Evolutionary conservation across 1,140 invertebrate species (phyloP).

Genomic region (Microplitis demolitor): DNA sequence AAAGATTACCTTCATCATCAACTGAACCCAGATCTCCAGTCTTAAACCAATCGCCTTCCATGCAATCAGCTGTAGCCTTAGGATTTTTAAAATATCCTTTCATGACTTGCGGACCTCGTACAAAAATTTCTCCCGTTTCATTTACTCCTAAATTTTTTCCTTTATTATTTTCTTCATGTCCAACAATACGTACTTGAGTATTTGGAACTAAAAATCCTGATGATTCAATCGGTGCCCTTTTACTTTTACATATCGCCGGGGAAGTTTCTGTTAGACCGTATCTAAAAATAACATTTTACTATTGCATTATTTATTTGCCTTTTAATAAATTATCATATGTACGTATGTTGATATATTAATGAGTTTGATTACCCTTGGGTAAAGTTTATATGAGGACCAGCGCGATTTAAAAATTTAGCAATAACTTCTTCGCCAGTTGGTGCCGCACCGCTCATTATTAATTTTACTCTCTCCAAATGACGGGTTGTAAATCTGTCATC

Average conservation of each 20-base stretch:
- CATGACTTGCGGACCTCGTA: slow-evolving; percentile 48
- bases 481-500: slow-evolving; percentile 66
- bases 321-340: slow-evolving; percentile 26
- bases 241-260: slow-evolving; percentile 52
- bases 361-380: slow-evolving; percentile 53
- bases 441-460: slow-evolving; percentile 73
- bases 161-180: not conserved
- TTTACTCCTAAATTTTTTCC: slow-evolving; percentile 34
- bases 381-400: slow-evolving; percentile 39
- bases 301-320: not conserved
- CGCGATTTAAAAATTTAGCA: slow-evolving; percentile 61
- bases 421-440: slow-evolving; percentile 68
- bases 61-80: slow-evolving; percentile 59
- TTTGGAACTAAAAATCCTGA: slow-evolving; percentile 68
- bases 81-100: slow-evolving; percentile 65
- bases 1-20: slow-evolving; percentile 44
- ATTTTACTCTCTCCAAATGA: slow-evolving; percentile 63
- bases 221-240: slow-evolving; percentile 31
- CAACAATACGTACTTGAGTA: slow-evolving; percentile 52
- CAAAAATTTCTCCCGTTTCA: slow-evolving; percentile 40
- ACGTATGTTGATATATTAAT: not conserved
- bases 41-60: slow-evolving; percentile 74
- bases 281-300: slow-evolving; percentile 17
- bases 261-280: slow-evolving; percentile 73
- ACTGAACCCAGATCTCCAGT: slow-evolving; percentile 78